Percentiles rank a stretch among this genome's conserved stretches.
These are phyloP conservation scores for Tachyglossus aculeatus DNA, from an alignment of 2,797 vertebrate species.

Conservation along the genomic window DNA sequence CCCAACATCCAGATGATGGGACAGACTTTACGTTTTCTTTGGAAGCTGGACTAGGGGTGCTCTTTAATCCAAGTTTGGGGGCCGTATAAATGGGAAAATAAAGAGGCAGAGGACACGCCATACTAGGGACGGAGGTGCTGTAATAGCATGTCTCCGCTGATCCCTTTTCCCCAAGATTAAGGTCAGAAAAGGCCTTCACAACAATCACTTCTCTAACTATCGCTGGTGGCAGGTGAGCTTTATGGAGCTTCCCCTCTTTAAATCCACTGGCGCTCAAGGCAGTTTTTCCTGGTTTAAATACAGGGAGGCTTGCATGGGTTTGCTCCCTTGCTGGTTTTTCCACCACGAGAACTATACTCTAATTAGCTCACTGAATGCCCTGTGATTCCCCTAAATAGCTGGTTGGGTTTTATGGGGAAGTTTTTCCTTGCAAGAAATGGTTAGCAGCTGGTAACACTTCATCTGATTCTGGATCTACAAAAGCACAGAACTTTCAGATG, in stretches of 20 bases:
- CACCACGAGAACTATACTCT: not conserved
- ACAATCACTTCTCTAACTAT: not conserved
- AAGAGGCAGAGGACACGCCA: not conserved
- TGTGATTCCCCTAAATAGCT: not conserved
- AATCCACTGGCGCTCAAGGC: not conserved
- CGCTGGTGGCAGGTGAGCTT: not conserved
- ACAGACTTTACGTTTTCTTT: slow-evolving; percentile 18
- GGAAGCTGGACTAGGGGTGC: slow-evolving; percentile 5
- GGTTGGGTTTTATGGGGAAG: not conserved
- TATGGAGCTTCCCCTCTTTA: not conserved
- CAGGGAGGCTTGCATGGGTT: not conserved
- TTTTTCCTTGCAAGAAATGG: not conserved
- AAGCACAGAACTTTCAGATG: not conserved
- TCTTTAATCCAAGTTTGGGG: slow-evolving; percentile 1
- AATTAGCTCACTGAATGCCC: not conserved
- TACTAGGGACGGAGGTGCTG: not conserved
- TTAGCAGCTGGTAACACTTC: slow-evolving; percentile 10
- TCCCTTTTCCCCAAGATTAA: slow-evolving; percentile 9
- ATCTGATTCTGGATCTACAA: slow-evolving; percentile 1
- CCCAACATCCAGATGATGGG: not conserved
- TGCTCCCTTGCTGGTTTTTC: not conserved
- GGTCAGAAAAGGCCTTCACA: not conserved
- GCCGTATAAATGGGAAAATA: slow-evolving; percentile 9
- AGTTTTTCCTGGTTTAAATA: not conserved
- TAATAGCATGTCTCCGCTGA: not conserved